Conservation (phyloP, 2,888 invertebrate genomes). For the Philereme vetulata region DNA sequence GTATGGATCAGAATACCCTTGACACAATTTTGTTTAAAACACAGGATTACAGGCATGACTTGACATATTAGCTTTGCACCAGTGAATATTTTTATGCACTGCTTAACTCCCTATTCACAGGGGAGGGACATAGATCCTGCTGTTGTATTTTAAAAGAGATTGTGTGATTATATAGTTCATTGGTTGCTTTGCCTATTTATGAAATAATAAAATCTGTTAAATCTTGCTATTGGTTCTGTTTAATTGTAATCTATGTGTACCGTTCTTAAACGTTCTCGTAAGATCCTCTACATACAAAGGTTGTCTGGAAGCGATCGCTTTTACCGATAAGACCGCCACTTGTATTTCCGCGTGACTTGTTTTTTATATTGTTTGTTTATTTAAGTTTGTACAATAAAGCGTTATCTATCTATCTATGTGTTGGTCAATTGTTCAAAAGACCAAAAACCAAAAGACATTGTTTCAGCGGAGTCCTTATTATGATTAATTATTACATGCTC, state of each 20-base stretch:
- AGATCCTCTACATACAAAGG: too few relatives aligned
- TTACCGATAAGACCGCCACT: too few relatives aligned
- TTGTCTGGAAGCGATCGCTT: too few relatives aligned
- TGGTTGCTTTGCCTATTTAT: background rate
- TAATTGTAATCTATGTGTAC: background rate
- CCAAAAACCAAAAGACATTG: too few relatives aligned
- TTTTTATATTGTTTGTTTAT: too few relatives aligned
- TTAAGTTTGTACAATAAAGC: too few relatives aligned
- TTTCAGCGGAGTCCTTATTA: too few relatives aligned
- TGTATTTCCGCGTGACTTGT: too few relatives aligned
- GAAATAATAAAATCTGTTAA: conserved; percentile 4
- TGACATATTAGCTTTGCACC: conserved; percentile 26
- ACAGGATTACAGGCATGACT: conserved; percentile 26
- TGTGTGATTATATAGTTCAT: conserved; percentile 15
- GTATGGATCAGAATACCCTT: conserved; percentile 19
- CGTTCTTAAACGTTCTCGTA: too few relatives aligned
- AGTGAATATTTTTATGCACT: conserved; percentile 31
- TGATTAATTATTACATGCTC: too few relatives aligned
- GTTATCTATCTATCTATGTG: too few relatives aligned
- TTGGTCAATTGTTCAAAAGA: too few relatives aligned
- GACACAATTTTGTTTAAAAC: conserved; percentile 20
- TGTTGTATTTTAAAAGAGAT: conserved; percentile 1
- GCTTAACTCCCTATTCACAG: conserved; percentile 23
- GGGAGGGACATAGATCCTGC: background rate
- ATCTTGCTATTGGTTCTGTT: conserved; percentile 2